Conservation (phyloP, 2,888 invertebrate genomes). For the Girardia tigrina region DNA sequence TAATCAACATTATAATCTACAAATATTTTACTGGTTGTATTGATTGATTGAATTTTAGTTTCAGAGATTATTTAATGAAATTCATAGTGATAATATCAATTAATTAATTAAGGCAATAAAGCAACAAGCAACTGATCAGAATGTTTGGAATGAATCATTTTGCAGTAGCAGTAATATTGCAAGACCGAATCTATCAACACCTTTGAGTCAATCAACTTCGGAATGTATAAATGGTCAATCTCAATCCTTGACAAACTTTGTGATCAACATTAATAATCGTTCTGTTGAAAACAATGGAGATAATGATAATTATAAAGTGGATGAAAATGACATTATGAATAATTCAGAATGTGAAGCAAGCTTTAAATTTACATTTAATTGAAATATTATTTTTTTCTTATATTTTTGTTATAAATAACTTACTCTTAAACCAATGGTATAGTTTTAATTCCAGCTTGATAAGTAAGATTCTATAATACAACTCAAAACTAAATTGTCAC, state of each 20-base stretch:
- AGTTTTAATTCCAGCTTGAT: too few relatives aligned
- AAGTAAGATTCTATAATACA: too few relatives aligned
- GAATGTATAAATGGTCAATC: background rate
- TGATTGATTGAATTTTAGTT: too few relatives aligned
- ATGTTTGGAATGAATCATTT: background rate
- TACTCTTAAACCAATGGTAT: too few relatives aligned
- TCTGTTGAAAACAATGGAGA: background rate
- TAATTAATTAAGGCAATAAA: background rate
- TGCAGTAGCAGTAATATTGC: background rate
- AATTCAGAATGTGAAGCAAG: background rate
- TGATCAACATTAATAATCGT: conserved; percentile 9
- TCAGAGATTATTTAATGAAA: too few relatives aligned
- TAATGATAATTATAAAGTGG: background rate
- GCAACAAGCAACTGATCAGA: background rate
- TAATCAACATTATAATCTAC: too few relatives aligned
- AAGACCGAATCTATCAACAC: background rate
- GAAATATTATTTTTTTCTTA: too few relatives aligned
- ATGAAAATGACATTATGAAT: background rate
- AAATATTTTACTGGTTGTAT: too few relatives aligned
- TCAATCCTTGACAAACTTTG: background rate
- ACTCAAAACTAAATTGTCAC: too few relatives aligned
- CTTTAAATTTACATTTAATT: background rate
- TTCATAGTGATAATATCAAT: background rate
- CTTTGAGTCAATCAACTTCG: background rate
- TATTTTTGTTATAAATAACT: too few relatives aligned